phyloP scores from a whole-genome alignment of 2,888 invertebrate genomes.

The Cerceris rybyensis region DNA sequence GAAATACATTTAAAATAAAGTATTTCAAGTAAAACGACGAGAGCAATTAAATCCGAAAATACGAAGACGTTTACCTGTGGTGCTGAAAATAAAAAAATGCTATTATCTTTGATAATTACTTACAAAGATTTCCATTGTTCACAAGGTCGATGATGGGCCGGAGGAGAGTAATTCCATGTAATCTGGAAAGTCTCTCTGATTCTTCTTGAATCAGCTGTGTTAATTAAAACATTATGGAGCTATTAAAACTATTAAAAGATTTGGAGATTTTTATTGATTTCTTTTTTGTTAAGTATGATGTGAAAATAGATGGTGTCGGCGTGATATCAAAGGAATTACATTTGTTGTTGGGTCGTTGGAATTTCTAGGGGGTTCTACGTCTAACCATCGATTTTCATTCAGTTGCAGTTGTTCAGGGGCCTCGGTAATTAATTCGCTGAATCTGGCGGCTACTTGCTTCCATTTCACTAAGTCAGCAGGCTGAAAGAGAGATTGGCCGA shows the following conservation, averaged over 20 bases:
- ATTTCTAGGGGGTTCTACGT: slow-evolving; percentile 34
- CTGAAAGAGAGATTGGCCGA: slow-evolving; percentile 39
- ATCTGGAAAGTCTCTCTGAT: slow-evolving; percentile 45
- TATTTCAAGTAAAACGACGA: not conserved
- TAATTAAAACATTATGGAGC: slow-evolving; percentile 8
- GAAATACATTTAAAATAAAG: too few species aligned
- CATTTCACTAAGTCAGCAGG: slow-evolving; percentile 70
- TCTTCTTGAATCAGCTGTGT: slow-evolving; percentile 32
- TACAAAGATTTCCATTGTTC: slow-evolving; percentile 56
- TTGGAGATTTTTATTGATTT: not conserved
- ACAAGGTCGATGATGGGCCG: slow-evolving; percentile 62
- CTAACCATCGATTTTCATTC: slow-evolving; percentile 45
- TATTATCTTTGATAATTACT: slow-evolving; percentile 22
- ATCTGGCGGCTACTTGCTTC: slow-evolving; percentile 73
- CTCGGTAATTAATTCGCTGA: slow-evolving; percentile 74
- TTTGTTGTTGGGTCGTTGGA: slow-evolving; percentile 22
- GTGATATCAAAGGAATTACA: slow-evolving; percentile 29
- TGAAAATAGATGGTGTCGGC: not conserved
- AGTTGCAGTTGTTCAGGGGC: slow-evolving; percentile 66
- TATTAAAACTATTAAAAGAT: not conserved
- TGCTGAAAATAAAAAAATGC: not conserved
- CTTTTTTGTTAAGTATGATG: not conserved
- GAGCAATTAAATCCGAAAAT: not conserved
- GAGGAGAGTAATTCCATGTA: slow-evolving; percentile 56
- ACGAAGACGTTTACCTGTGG: not conserved